A percentile compares a stretch with the other conserved stretches of the same genome.
Evolutionary conservation across 2,797 vertebrate species (phyloP).

Genomic region (Balearica regulorum): DNA sequence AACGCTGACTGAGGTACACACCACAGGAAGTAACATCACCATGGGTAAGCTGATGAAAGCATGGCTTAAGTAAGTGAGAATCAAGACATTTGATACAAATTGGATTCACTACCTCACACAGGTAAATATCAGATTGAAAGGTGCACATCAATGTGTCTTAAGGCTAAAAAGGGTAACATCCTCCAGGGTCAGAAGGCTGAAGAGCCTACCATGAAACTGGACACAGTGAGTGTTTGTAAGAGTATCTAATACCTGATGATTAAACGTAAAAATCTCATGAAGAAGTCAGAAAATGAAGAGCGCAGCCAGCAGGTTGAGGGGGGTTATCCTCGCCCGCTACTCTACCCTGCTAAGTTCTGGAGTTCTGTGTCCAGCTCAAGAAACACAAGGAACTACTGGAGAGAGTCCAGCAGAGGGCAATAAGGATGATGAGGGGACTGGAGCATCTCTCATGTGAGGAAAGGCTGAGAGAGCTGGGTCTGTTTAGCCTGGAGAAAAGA

Average conservation of each 20-base stretch:
- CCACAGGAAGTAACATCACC: background rate
- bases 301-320: too few relatives aligned
- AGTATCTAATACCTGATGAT: background rate
- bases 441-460: too few relatives aligned
- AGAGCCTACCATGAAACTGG: background rate
- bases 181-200: background rate
- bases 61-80: background rate
- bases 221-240: background rate
- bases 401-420: too few relatives aligned
- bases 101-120: background rate
- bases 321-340: too few relatives aligned
- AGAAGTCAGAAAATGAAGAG: background rate
- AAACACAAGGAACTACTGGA: too few relatives aligned
- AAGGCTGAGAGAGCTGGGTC: too few relatives aligned
- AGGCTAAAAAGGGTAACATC: background rate
- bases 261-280: background rate
- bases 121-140: background rate
- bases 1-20: background rate
- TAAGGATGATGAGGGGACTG: too few relatives aligned
- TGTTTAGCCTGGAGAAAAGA: too few relatives aligned
- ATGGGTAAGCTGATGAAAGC: fast-evolving
- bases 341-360: too few relatives aligned
- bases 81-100: background rate
- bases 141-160: background rate
- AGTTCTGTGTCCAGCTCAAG: too few relatives aligned